Evolutionary conservation across 2,797 vertebrate species (phyloP).

Genomic region (Anabacerthia variegaticeps): DNA sequence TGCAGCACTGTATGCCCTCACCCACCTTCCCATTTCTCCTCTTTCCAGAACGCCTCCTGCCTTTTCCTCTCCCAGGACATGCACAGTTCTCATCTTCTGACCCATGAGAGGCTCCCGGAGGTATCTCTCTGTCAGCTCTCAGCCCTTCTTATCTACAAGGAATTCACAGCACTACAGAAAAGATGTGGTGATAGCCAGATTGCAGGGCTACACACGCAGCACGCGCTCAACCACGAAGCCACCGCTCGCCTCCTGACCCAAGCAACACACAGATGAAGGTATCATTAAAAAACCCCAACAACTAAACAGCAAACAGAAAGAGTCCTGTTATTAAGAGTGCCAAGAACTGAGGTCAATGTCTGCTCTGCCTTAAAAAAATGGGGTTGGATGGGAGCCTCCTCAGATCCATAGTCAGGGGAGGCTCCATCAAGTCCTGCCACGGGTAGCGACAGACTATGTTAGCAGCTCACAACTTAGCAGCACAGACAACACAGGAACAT

Average conservation of each 20-base stretch:
- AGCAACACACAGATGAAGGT: neutral
- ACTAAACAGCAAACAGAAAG: neutral
- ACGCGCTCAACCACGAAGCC: neutral
- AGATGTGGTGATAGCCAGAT: neutral
- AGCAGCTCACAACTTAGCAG: neutral
- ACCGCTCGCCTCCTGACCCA: neutral
- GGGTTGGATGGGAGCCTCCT: neutral
- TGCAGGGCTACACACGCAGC: neutral
- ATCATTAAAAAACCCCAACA: neutral
- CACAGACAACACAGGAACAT: neutral
- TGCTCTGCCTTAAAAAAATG: neutral
- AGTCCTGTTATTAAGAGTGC: neutral
- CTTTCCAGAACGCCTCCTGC: neutral
- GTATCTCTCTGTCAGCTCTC: neutral
- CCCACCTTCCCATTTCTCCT: neutral
- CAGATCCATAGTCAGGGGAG: rapidly evolving
- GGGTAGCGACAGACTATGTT: neutral
- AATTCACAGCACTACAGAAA: neutral
- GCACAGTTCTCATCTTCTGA: neutral
- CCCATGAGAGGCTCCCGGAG: neutral
- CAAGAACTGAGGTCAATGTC: neutral
- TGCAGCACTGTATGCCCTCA: neutral
- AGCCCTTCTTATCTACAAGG: neutral
- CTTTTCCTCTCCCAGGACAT: neutral
- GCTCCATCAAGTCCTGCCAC: neutral